A percentile compares a stretch with the other conserved stretches of the same genome.
Conservation (phyloP, 2,888 invertebrate genomes). For the Andrena camellia region DNA sequence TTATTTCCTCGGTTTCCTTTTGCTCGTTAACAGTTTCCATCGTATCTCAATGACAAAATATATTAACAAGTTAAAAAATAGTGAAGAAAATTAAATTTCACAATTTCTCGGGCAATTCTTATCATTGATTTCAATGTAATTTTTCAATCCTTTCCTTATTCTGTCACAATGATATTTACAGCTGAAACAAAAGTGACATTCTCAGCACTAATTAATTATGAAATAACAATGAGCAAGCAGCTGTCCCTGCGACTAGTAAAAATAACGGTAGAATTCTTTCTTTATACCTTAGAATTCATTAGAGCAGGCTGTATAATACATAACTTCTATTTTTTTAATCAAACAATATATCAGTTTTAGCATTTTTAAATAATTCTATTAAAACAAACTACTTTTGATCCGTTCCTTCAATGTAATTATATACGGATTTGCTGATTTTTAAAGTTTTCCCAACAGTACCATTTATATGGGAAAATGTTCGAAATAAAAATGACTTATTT, state of each 20-base stretch:
- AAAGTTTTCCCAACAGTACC: too few relatives aligned
- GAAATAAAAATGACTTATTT: too few relatives aligned
- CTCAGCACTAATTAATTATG: neutral
- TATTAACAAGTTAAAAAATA: constrained; percentile 11
- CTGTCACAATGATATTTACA: constrained; percentile 1
- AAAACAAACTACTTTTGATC: too few relatives aligned
- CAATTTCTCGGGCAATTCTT: neutral
- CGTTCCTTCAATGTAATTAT: too few relatives aligned
- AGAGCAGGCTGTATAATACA: too few relatives aligned
- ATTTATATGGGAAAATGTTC: too few relatives aligned
- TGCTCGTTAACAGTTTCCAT: constrained; percentile 38
- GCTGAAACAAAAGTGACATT: constrained; percentile 25
- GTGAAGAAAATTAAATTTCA: neutral
- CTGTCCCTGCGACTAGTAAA: neutral
- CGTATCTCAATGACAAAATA: neutral
- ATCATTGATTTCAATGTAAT: neutral
- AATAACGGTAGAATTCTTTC: neutral
- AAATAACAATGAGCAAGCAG: too few relatives aligned
- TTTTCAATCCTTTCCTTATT: neutral
- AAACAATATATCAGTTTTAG: too few relatives aligned
- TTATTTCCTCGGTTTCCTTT: neutral
- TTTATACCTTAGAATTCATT: too few relatives aligned
- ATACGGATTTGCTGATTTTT: too few relatives aligned
- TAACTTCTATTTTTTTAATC: too few relatives aligned
- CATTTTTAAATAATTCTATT: too few relatives aligned